Evolutionary conservation across 2,113 vertebrate genomes (phyloP), one percentile per base, ranked within the genome.

Genomic region (Osmerus eperlanus): DNA sequence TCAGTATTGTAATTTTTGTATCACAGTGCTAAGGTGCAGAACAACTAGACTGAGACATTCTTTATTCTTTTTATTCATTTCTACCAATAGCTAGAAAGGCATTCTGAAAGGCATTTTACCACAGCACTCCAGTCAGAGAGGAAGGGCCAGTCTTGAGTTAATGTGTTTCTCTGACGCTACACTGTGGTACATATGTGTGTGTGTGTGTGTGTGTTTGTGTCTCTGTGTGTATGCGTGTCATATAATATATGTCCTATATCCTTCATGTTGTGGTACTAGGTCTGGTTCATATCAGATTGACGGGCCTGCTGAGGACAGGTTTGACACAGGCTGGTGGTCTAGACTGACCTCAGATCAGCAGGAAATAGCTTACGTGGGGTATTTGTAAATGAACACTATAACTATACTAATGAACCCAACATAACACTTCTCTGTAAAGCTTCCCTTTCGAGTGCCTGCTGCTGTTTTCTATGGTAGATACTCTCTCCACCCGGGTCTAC

Each of bases 31-130:
- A 54, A 3, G 52, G 52, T 16, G 59, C 16, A 19, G 69, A 85
- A 79, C 81, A 70, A 3, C 47, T 75, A 78, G 79, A 81, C 78
- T 72, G 68, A 83, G 87, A 78, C 81, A 81, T 53, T n/a, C 59
- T 21, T 60, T 19, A 21, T 23, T 21, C 29, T 32, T 32, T 32
- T 4, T 32, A 5, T 32, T 32, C 29, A 32, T 32, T 32, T 32
- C 5, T 32, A 32, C 3, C 29, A 32, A 4, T 2, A 32, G 29
- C 2, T 4, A 23, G 23, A 23, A 23, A 23, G 23, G 23, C 23
- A 23, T 19, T 21, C 59, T 29, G 61, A 14, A 32, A 29, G 25
- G 25, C 12, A 63, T 25, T 12, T 25, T 29, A 23, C 13, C 29
- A 41, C 63, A 65, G 16, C 21, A 62, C 61, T 32, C 61, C 18